A percentile compares a stretch with the other conserved stretches of the same genome.
These are phyloP conservation scores for Cetoscarus ocellatus DNA, from an alignment of 2,797 vertebrate genomes.

Conservation along the genomic window DNA sequence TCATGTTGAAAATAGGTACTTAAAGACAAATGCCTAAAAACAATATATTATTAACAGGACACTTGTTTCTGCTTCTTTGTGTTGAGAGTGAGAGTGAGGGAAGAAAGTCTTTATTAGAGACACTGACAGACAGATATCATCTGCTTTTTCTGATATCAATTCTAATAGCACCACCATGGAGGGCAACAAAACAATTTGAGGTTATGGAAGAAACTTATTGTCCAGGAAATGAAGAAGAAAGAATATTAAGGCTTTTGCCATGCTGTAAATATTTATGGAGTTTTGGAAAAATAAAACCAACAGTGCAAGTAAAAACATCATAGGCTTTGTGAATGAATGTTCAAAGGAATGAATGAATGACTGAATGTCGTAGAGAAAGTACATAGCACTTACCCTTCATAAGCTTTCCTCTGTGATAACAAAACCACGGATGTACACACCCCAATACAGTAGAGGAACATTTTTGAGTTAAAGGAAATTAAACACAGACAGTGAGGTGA, in stretches of 20 bases:
- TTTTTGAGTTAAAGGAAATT: not conserved
- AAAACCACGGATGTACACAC: not conserved
- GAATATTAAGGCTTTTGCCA: slow-evolving; percentile 38
- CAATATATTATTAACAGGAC: too few species aligned
- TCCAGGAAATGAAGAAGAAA: slow-evolving; percentile 55
- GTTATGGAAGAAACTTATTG: slow-evolving; percentile 67
- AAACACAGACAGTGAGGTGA: not conserved
- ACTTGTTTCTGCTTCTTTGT: slow-evolving; percentile 19
- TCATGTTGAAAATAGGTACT: too few species aligned
- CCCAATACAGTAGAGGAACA: not conserved
- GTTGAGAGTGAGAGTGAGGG: slow-evolving; percentile 3
- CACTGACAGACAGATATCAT: slow-evolving; percentile 51
- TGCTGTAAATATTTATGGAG: slow-evolving; percentile 22
- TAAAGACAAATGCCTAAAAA: too few species aligned
- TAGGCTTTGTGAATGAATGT: not conserved
- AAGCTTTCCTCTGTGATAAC: too few species aligned
- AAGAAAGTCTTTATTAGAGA: slow-evolving; percentile 44
- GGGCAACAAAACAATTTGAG: slow-evolving; percentile 35
- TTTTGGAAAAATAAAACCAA: slow-evolving; percentile 23
- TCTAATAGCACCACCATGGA: slow-evolving; percentile 54
- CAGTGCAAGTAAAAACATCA: not conserved
- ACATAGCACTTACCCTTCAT: too few species aligned
- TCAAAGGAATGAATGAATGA: not conserved
- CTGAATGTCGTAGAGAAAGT: too few species aligned
- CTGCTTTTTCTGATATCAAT: slow-evolving; percentile 39